Evolutionary conservation across 2,113 vertebrate species (phyloP).

Genomic region (Zeus faber): DNA sequence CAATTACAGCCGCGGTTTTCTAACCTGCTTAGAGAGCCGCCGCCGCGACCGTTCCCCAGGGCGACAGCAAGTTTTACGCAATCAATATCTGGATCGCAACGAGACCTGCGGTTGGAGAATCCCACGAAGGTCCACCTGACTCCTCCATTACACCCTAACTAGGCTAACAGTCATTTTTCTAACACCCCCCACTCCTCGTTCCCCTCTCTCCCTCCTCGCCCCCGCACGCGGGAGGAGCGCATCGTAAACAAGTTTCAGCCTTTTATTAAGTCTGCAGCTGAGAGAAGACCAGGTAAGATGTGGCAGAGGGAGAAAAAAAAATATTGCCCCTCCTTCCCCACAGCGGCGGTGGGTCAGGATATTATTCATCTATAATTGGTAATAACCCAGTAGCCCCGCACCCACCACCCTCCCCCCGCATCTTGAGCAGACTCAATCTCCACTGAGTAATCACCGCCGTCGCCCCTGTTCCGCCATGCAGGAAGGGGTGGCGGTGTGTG

Average conservation of each 20-base stretch:
- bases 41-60: too few relatives aligned
- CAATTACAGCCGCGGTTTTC: too few relatives aligned
- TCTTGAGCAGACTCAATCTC: conserved; percentile 52
- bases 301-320: conserved; percentile 17
- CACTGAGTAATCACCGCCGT: conserved; percentile 65
- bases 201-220: background rate
- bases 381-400: conserved; percentile 59
- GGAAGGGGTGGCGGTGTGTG: background rate
- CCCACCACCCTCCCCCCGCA: background rate
- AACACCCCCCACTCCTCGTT: background rate
- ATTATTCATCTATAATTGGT: conserved; percentile 76
- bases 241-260: conserved; percentile 53
- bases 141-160: too few relatives aligned
- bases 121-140: too few relatives aligned
- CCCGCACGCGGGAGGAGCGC: conserved; percentile 19
- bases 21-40: too few relatives aligned
- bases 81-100: too few relatives aligned
- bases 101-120: too few relatives aligned
- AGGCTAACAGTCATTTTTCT: too few relatives aligned
- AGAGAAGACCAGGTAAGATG: background rate
- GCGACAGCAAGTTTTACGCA: too few relatives aligned
- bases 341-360: conserved; percentile 51
- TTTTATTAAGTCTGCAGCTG: conserved; percentile 52
- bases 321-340: conserved; percentile 41
- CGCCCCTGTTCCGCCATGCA: conserved; percentile 42